phyloP scores from a whole-genome alignment of 2,888 invertebrate species.

The Tachina grossa region DNA sequence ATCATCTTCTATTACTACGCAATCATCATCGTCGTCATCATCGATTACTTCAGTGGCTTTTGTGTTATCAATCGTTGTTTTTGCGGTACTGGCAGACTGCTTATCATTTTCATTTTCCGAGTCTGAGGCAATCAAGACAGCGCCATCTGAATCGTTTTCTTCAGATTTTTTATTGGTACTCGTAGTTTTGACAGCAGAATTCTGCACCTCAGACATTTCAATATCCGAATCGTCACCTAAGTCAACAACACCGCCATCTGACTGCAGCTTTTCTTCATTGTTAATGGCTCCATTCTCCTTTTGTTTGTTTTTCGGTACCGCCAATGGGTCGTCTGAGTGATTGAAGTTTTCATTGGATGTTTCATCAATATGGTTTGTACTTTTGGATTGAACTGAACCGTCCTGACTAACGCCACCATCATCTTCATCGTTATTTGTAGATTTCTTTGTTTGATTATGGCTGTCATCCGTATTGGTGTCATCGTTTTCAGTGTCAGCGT shows the following conservation, averaged over 20 bases:
- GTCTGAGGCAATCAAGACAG: slow-evolving; percentile 81
- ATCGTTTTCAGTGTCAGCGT: slow-evolving; percentile 64
- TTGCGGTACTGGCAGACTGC: slow-evolving; percentile 23
- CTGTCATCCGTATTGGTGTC: slow-evolving; percentile 62
- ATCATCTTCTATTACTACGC: slow-evolving; percentile 85
- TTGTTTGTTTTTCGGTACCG: slow-evolving; percentile 48
- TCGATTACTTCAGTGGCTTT: slow-evolving; percentile 64
- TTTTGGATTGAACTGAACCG: slow-evolving; percentile 65
- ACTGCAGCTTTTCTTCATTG: slow-evolving; percentile 50
- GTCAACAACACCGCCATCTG: slow-evolving; percentile 76
- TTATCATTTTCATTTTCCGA: slow-evolving; percentile 76
- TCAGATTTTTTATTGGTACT: slow-evolving; percentile 35
- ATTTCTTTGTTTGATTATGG: slow-evolving; percentile 66
- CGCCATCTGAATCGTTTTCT: slow-evolving; percentile 78
- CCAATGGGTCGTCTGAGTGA: slow-evolving; percentile 58
- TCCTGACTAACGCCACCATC: slow-evolving; percentile 76
- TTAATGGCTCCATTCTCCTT: slow-evolving; percentile 70
- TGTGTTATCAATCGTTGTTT: slow-evolving; percentile 27
- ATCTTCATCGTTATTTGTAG: slow-evolving; percentile 59
- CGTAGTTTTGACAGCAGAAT: slow-evolving; percentile 19
- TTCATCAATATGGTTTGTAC: slow-evolving; percentile 67
- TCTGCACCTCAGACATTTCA: slow-evolving; percentile 65
- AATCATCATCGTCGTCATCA: slow-evolving; percentile 83
- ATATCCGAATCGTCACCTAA: slow-evolving; percentile 79
- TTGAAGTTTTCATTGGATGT: slow-evolving; percentile 64